Evolutionary conservation across 2,797 vertebrate genomes (phyloP).

Genomic region (Staurois parvus): DNA sequence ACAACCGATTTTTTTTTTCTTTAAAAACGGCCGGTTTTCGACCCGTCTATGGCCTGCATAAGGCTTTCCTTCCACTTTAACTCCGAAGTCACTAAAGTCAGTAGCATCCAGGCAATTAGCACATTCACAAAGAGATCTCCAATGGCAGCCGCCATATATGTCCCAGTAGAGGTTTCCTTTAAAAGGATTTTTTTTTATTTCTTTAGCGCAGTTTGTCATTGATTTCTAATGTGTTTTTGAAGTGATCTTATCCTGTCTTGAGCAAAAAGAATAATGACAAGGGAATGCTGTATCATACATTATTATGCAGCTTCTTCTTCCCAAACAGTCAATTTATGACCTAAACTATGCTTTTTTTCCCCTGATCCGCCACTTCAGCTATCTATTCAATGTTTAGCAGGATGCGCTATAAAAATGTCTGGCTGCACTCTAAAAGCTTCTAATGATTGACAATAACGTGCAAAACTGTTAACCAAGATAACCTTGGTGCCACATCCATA

Average conservation of each 20-base stretch:
- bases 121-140: too few species aligned
- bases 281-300: constrained; percentile 67
- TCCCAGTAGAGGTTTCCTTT: too few species aligned
- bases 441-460: constrained; percentile 77
- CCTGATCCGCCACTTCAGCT: constrained; percentile 72
- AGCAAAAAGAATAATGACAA: constrained; percentile 52
- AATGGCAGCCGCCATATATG: too few species aligned
- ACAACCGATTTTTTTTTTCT: too few species aligned
- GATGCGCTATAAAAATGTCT: constrained; percentile 78
- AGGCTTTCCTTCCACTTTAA: too few species aligned
- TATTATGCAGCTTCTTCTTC: constrained; percentile 75
- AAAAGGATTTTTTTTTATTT: neutral
- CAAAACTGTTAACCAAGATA: constrained; percentile 74
- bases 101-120: too few species aligned
- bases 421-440: constrained; percentile 72
- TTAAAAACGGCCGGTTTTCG: too few species aligned
- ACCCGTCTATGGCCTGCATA: too few species aligned
- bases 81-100: too few species aligned
- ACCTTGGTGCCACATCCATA: constrained; percentile 70
- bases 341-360: constrained; percentile 67
- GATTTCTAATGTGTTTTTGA: constrained; percentile 41
- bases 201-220: neutral
- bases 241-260: constrained; percentile 34
- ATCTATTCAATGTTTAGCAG: constrained; percentile 74
- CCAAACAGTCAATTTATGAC: constrained; percentile 77